Evolutionary conservation across 1,140 invertebrate genomes (phyloP).

Genomic region (Cotesia glomerata): DNA sequence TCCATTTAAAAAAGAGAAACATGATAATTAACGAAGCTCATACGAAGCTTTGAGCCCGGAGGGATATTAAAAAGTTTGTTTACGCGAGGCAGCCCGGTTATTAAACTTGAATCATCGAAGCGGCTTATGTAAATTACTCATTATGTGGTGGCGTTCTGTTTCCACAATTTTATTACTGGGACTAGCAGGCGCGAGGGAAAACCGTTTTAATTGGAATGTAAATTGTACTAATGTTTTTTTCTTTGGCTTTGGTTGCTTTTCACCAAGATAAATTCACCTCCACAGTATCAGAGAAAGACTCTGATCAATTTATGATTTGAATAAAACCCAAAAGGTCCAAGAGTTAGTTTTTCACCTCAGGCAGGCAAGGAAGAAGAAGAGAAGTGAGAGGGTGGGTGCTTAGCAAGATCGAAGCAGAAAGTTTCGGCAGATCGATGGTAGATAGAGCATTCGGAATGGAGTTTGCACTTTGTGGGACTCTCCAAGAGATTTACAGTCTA

Average conservation of each 20-base stretch:
- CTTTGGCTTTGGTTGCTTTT: not conserved
- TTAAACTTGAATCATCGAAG: conserved; percentile 42
- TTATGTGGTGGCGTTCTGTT: conserved; percentile 43
- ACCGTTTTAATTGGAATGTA: conserved; percentile 52
- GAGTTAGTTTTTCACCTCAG: no score
- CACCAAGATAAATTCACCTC: no score
- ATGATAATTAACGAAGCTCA: not conserved
- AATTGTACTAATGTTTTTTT: conserved; percentile 33
- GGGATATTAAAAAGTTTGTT: conserved; percentile 42
- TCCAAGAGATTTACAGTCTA: conserved; percentile 31
- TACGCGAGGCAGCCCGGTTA: conserved; percentile 37
- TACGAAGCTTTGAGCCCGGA: not conserved
- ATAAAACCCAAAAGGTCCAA: no score
- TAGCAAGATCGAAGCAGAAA: conserved; percentile 7
- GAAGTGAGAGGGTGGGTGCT: not conserved
- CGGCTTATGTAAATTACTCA: conserved; percentile 51
- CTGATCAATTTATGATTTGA: no score
- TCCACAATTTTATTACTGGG: conserved; percentile 43
- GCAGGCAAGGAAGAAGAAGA: not conserved
- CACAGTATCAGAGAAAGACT: no score
- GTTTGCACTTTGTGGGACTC: conserved; percentile 30
- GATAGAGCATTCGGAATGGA: conserved; percentile 17
- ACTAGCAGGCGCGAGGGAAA: not conserved
- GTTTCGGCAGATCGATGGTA: conserved; percentile 6
- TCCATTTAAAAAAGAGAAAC: not conserved